These are phyloP conservation scores for Epirrhoe tristata DNA, from an alignment of 2,888 invertebrate species.

Conservation along the genomic window DNA sequence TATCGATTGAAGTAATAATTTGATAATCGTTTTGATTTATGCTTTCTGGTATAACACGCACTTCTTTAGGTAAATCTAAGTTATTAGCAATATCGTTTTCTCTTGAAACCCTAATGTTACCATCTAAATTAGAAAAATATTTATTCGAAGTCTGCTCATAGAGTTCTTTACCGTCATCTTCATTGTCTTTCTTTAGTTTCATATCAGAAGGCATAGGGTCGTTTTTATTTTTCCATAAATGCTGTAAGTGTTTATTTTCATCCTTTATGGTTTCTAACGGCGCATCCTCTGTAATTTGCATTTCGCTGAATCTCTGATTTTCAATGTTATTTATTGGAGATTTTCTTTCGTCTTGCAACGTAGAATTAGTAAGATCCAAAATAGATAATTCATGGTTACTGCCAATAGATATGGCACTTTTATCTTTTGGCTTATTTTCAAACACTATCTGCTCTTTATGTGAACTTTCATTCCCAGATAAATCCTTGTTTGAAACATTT, in stretches of 20 bases:
- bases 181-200: conserved; percentile 2
- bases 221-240: conserved; percentile 32
- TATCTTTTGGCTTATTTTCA: conserved; percentile 7
- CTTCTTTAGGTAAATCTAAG: too few relatives aligned
- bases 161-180: not conserved
- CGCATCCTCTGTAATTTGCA: conserved; percentile 11
- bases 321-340: not conserved
- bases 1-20: not conserved
- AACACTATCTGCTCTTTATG: not conserved
- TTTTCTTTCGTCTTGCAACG: not conserved
- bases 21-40: not conserved
- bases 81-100: not conserved
- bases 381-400: conserved; percentile 1
- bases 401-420: conserved; percentile 10
- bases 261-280: not conserved
- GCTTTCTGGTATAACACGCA: not conserved
- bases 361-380: conserved; percentile 1
- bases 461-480: not conserved
- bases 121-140: not conserved
- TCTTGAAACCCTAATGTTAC: not conserved
- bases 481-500: not conserved
- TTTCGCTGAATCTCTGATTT: conserved; percentile 2
- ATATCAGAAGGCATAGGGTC: conserved; percentile 20
- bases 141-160: not conserved
- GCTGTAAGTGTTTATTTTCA: conserved; percentile 18